Evolutionary conservation across 2,888 invertebrate species (phyloP), one percentile per base, ranked within the genome.

Genomic region (Melanostoma scalare): DNA sequence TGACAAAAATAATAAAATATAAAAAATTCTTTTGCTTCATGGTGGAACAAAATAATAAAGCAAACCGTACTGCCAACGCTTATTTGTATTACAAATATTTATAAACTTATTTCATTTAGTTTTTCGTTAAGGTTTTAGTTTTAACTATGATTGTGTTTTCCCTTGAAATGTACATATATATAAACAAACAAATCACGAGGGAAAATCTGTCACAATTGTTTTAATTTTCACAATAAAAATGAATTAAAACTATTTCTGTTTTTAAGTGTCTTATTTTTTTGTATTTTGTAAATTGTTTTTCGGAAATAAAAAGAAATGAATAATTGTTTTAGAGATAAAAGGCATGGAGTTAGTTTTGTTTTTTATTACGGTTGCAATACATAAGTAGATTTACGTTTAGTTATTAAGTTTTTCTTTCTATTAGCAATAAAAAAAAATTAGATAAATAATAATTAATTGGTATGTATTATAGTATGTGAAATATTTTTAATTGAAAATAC

Each of bases 11-110:
- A 50, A 38, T 30, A 68, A 31, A 10, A n/a, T 36, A 53, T 36
- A 8, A 33, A 74, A 46, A 46, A 35, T 20, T 20, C 20, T 20
- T 20, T 20, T 20, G 20, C 20, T 20, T 20, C 58, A 30, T 63
- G 6, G 6, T 69, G 50, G 33, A 65, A 56, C 50, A 20, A 30
- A 55, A 36, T 30, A 42, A 33, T 40, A 30, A 58, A n/a, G 46
- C 67, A 60, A 38, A 55, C 58, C 46, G 20, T 74, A 77, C 82
- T 82, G 82, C 82, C 82, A 58, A 77, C 58, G 73, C 73, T 74
- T 77, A 69, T 77, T 69, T 55, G 63, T 74, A 73, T 68, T 67
- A 46, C 5, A 40, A 46, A 44, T 44, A 40, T 20, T 63, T 40
- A 68, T 52, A 38, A 56, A 50, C 44, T 55, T 55, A 6, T 61